Evolutionary conservation across 2,113 vertebrate genomes (phyloP), one percentile per base, ranked within the genome.

Genomic region (Paracyprichromis sp.): DNA sequence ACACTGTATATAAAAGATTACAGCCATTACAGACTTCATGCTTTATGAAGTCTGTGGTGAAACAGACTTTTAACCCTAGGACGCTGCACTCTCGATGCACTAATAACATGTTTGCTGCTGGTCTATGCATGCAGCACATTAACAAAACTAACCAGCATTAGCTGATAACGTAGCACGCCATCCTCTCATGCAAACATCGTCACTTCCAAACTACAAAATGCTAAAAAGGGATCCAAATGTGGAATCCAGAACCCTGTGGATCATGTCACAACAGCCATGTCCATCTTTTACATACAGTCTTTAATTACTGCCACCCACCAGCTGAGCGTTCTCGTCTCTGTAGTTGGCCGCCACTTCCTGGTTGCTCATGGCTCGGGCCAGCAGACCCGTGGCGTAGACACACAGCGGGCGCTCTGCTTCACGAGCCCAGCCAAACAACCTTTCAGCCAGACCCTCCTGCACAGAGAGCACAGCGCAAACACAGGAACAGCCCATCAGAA

Each of bases 381-480:
- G 91, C 3, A 99, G 94, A 6, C 98, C 98, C 0, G 97, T 97
- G 84, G 98, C 97, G 0, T 97, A 99, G 0, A 97, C 97, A n/a
- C 97, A 95, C 31, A 99, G 92, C 0, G 98, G 98, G 2, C 96
- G 96, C 91, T 97, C 97, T 4, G 97, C 97, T 83, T 98, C 97
- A 16, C 95, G 95, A 0, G 98, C 97, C 97, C 98, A 99, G 57
- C 96, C 96, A 53, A 98, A 98, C 71, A 99, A 92, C 93, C 97
- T 98, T 94, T 97, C 98, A 5, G 99, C 97, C 91, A 99, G 97
- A 50, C 98, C 98, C 90, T 99, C 98, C 98, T 99, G 73, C 24
- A 80, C 13, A 50, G 24, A 63, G 17, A 24, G 21, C 13, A 61
- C 16, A 29, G 31, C 7, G 6, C 11, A 26, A 45, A 29, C 0